Evolutionary conservation across 2,113 vertebrate species (phyloP).

Genomic region (Sinocyclocheilus anshuiensis): DNA sequence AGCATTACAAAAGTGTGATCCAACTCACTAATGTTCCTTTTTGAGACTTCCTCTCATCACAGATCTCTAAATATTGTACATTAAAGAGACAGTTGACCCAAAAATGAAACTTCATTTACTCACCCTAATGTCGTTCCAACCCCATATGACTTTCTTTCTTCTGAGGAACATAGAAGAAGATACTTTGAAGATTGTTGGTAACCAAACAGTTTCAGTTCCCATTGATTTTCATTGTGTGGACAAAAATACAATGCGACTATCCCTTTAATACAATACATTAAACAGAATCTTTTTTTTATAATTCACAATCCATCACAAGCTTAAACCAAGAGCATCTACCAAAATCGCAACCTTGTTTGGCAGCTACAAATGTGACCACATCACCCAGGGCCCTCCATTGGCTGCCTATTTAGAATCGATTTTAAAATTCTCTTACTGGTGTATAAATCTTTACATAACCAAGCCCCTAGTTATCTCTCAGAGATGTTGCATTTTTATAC

Average conservation of each 20-base stretch:
- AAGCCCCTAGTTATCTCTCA: no score
- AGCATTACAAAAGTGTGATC: neutral
- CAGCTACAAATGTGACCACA: no score
- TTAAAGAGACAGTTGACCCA: neutral
- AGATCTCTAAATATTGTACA: neutral
- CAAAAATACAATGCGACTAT: neutral
- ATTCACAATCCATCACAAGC: neutral
- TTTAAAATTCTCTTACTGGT: no score
- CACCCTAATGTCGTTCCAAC: neutral
- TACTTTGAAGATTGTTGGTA: neutral
- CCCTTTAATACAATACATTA: neutral
- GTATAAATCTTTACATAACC: no score
- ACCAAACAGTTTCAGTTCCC: neutral
- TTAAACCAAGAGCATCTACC: neutral
- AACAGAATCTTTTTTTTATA: neutral
- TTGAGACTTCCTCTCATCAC: no score
- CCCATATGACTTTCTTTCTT: neutral
- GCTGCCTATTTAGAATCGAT: no score
- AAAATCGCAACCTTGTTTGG: neutral
- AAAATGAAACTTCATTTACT: neutral
- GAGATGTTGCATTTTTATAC: no score
- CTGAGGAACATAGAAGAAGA: neutral
- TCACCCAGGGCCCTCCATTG: no score
- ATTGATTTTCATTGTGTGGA: neutral
- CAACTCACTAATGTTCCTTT: neutral